A percentile compares a stretch with the other conserved stretches of the same genome.
Evolutionary conservation across 2,113 vertebrate species (phyloP).

Genomic region (Manacus vitellinus): DNA sequence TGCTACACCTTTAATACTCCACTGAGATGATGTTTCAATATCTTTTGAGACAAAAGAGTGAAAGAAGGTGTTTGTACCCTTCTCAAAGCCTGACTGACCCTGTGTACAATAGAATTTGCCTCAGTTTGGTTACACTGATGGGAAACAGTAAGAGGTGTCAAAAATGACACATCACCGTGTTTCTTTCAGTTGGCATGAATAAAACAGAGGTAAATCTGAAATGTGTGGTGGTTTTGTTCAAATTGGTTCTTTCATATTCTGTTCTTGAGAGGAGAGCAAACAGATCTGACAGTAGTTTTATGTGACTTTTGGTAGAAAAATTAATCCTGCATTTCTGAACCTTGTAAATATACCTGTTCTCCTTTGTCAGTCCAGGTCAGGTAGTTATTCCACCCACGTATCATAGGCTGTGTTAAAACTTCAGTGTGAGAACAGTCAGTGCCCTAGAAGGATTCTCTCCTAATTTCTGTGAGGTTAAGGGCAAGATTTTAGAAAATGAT

Average conservation of each 20-base stretch:
- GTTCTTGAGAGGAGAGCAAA: neutral
- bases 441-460: neutral
- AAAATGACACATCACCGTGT: rapidly evolving
- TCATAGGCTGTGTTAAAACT: neutral
- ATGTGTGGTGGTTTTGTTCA: neutral
- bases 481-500: neutral
- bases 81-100: neutral
- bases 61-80: neutral
- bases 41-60: neutral
- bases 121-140: neutral
- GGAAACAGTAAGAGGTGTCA: neutral
- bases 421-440: neutral
- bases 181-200: neutral
- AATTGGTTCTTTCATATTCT: neutral
- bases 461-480: neutral
- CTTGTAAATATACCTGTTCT: neutral
- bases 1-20: neutral
- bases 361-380: neutral
- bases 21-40: neutral
- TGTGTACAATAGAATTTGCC: neutral
- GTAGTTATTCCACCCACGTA: neutral
- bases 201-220: neutral
- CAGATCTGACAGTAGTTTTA: neutral
- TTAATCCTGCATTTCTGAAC: neutral
- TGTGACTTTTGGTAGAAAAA: neutral